These are phyloP conservation scores for Cataglyphis cursor DNA, from an alignment of 2,888 invertebrate species.

Conservation along the genomic window DNA sequence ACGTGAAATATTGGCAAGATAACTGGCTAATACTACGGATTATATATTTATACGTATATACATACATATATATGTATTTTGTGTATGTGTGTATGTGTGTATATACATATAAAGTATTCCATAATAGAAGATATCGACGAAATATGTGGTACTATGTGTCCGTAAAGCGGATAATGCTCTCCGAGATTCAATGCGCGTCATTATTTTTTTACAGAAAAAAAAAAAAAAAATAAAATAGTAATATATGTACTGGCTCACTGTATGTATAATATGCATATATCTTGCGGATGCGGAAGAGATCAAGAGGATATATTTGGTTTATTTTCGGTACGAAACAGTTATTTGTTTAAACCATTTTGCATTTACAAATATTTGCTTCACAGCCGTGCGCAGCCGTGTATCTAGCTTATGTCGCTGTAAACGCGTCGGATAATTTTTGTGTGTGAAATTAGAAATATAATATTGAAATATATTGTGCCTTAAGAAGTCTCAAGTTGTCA, in stretches of 20 bases:
- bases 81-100: not conserved
- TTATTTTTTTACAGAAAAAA: constrained; percentile 16
- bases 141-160: not conserved
- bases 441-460: not conserved
- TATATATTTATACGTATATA: too few relatives aligned
- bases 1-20: not conserved
- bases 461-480: not conserved
- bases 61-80: too few relatives aligned
- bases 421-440: not conserved
- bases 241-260: not conserved
- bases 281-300: not conserved
- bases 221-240: not conserved
- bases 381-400: not conserved
- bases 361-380: constrained; percentile 30
- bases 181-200: not conserved
- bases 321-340: not conserved
- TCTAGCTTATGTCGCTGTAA: not conserved
- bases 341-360: constrained; percentile 29
- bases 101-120: not conserved
- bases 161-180: not conserved
- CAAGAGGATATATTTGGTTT: not conserved
- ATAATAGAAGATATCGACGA: constrained; percentile 4
- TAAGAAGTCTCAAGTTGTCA: not conserved
- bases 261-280: not conserved
- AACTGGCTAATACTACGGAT: not conserved